Evolutionary conservation across 2,888 invertebrate genomes (phyloP).

Genomic region (Ditylenchus weischeri): DNA sequence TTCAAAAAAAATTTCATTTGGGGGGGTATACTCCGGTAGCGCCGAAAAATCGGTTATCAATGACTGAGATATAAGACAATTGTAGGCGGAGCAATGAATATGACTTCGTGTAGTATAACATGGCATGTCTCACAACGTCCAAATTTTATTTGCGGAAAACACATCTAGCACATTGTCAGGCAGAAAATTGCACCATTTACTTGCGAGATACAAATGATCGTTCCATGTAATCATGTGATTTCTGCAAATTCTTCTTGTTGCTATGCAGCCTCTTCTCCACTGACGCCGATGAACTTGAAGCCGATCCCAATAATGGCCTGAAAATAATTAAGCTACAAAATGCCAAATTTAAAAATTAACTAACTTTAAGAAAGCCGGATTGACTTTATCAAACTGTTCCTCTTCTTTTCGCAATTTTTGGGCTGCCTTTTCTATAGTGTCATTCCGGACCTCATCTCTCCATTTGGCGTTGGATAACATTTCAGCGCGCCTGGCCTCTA

Average conservation of each 20-base stretch:
- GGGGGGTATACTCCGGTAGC: no score
- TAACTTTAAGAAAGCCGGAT: constrained; percentile 31
- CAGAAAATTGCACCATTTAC: no score
- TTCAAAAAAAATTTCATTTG: no score
- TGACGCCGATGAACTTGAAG: constrained; percentile 7
- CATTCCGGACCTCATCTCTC: constrained; percentile 33
- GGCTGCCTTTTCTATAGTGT: constrained; percentile 23
- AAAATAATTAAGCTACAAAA: not conserved
- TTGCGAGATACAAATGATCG: constrained; percentile 13
- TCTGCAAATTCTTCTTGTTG: constrained; percentile 24
- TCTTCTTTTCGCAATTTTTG: constrained; percentile 30
- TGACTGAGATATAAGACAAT: no score
- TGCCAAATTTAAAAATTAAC: not conserved
- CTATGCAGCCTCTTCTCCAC: constrained; percentile 22
- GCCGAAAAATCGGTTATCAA: no score
- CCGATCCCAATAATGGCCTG: constrained; percentile 17
- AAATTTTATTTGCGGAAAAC: no score
- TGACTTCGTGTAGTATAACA: no score
- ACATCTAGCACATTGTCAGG: no score
- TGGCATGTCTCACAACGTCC: no score
- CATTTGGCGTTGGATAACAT: constrained; percentile 49
- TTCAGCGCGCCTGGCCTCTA: constrained; percentile 38
- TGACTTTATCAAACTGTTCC: constrained; percentile 11
- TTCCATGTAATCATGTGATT: constrained; percentile 25
- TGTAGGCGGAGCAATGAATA: no score